Base-by-base conservation (phyloP, 2,797 vertebrate species). In the Cossypha dichroa region DNA sequence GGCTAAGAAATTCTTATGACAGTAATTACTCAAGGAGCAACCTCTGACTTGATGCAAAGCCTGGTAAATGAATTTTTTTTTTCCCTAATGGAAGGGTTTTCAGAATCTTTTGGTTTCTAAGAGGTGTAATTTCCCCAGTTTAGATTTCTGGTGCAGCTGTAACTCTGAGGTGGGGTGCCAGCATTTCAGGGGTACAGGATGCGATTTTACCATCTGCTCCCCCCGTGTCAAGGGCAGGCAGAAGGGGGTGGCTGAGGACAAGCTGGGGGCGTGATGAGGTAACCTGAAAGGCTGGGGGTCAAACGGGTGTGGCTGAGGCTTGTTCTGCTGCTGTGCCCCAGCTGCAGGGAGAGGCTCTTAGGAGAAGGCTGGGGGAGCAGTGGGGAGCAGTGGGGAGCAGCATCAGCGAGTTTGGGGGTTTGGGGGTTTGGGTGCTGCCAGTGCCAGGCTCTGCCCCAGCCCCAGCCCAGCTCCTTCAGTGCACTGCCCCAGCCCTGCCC, bases 391-490 rank as follows among this genome's bases (percentile, higher is more conserved):
- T 5, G 16, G 13, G 43, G 40, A 14, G 7, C 31, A 21, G 45
- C 41, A 7, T 0, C 18, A n/a, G 22, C 1, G 0, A 1, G 21
- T 18, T 10, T 2, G n/a, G n/a, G 20, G 16, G 12, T 48, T 26
- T 48, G 46, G 25, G 46, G 16, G 12, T 48, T 26, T 48, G 46
- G 25, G 46, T 9, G 40, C 28, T 23, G 13, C 3, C 26, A 8
- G 40, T 3, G 40, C 21, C 63, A 28, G n/a, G 20, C 18, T 56
- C 52, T 46, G 26, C 33, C 55, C 4, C 36, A 38, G 36, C 36
- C 3, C 34, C 34, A 34, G 34, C 34, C 34, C 34, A 36, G 36
- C 36, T 36, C 36, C 36, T 36, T 36, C 36, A 10, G 10, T 36
- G 36, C 36, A 36, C 36, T 22, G 13, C 43, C 41, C 41, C 43